These are phyloP conservation scores for Isurus oxyrinchus DNA, from an alignment of 2,113 vertebrate genomes.

Conservation along the genomic window DNA sequence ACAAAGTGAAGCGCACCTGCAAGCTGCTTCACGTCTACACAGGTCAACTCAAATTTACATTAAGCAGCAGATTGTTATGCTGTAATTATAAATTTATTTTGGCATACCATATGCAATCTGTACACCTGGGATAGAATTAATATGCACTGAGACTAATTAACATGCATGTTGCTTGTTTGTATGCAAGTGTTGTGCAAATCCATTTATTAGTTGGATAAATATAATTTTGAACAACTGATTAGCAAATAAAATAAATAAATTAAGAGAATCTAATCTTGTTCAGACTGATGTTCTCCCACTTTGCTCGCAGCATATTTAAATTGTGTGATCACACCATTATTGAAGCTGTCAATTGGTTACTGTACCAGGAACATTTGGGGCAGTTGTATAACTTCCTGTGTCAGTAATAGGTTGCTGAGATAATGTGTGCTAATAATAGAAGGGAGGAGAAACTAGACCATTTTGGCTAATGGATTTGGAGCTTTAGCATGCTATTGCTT, in stretches of 20 bases:
- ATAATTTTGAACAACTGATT: not conserved
- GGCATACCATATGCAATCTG: not conserved
- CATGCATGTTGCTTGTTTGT: not conserved
- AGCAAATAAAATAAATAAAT: constrained; percentile 15
- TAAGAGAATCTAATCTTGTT: not conserved
- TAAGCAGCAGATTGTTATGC: not conserved
- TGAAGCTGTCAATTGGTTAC: not conserved
- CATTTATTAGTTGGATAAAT: not conserved
- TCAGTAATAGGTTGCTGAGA: not conserved
- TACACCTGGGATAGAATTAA: constrained; percentile 8
- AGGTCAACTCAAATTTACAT: not conserved
- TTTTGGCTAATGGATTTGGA: too few species aligned
- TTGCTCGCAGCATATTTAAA: not conserved
- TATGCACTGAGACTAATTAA: constrained; percentile 1
- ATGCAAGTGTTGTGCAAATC: not conserved
- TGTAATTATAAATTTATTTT: not conserved
- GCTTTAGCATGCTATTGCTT: too few species aligned
- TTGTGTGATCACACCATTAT: constrained; percentile 11
- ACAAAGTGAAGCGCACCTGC: not conserved
- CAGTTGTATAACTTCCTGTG: constrained; percentile 10
- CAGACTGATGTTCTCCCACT: not conserved
- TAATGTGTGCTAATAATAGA: not conserved
- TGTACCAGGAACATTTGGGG: not conserved
- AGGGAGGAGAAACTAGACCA: too few species aligned
- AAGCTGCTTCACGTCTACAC: not conserved